Evolutionary conservation across 2,797 vertebrate genomes (phyloP).

Genomic region (Sebastolobus altivelis): DNA sequence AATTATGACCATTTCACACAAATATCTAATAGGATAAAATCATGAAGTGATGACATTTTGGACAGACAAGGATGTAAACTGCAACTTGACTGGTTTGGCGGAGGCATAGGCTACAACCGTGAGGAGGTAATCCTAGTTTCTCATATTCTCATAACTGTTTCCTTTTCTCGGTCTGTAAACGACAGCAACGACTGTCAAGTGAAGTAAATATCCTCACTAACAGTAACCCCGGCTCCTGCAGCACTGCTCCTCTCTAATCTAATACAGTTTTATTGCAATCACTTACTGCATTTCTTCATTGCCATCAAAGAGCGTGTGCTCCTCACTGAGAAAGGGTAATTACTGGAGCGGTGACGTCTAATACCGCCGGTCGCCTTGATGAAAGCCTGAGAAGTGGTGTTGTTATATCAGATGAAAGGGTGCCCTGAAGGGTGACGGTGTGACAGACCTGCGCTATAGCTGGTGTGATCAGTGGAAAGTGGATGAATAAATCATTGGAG

Average conservation of each 20-base stretch:
- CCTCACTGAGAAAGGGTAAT: slow-evolving; percentile 40
- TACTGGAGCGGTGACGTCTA: slow-evolving; percentile 41
- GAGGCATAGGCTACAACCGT: no score
- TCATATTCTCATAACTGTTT: neutral
- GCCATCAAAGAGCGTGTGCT: slow-evolving; percentile 11
- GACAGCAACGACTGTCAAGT: neutral
- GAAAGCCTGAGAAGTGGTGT: slow-evolving; percentile 59
- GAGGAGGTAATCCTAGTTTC: no score
- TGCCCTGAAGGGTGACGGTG: slow-evolving; percentile 27
- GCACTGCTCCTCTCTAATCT: slow-evolving; percentile 11
- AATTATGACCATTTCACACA: no score
- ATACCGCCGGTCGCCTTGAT: slow-evolving; percentile 32
- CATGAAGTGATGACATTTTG: no score
- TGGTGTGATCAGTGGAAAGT: slow-evolving; percentile 74
- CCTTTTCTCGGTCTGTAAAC: neutral
- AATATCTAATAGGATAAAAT: no score
- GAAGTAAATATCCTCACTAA: neutral
- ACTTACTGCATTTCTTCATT: slow-evolving; percentile 44
- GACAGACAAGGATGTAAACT: no score
- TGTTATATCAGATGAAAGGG: slow-evolving; percentile 63
- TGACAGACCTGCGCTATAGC: slow-evolving; percentile 44
- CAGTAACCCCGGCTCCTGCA: slow-evolving; percentile 4
- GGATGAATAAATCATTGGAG: slow-evolving; percentile 80
- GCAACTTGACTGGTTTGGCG: no score
- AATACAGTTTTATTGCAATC: slow-evolving; percentile 31